Evolutionary conservation across 2,113 vertebrate genomes (phyloP).

Genomic region (Mastomys natalensis): DNA sequence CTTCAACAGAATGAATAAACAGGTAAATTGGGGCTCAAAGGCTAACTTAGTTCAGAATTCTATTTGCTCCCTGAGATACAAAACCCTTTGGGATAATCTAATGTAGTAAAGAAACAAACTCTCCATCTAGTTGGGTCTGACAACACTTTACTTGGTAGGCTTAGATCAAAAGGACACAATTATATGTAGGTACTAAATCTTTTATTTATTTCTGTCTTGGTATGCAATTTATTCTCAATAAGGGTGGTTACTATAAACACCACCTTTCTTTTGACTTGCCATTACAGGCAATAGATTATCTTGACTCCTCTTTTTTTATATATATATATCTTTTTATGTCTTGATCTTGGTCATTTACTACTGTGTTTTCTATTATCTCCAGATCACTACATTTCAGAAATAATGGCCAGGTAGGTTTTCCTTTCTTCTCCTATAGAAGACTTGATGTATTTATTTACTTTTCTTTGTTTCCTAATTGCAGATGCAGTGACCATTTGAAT

Average conservation of each 20-base stretch:
- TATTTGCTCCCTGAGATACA: neutral
- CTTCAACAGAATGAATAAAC: neutral
- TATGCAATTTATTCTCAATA: neutral
- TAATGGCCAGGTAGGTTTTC: neutral
- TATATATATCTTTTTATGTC: no score
- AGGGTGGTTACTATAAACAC: neutral
- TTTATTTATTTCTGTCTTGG: neutral
- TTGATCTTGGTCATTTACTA: neutral
- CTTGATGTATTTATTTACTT: neutral
- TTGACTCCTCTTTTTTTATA: neutral
- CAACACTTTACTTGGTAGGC: neutral
- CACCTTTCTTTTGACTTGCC: neutral
- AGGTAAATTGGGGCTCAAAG: neutral
- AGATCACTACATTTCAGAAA: neutral
- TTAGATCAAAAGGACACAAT: neutral
- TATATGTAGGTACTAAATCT: neutral
- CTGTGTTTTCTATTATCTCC: neutral
- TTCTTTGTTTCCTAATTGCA: neutral
- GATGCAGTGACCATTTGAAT: neutral
- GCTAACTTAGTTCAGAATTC: neutral
- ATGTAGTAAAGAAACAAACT: neutral
- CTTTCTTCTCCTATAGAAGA: neutral
- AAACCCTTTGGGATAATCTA: neutral
- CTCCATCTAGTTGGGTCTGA: rapidly evolving
- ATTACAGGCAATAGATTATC: neutral